phyloP scores from a whole-genome alignment of 2,797 vertebrate genomes.

The Loris lydekkerianus region DNA sequence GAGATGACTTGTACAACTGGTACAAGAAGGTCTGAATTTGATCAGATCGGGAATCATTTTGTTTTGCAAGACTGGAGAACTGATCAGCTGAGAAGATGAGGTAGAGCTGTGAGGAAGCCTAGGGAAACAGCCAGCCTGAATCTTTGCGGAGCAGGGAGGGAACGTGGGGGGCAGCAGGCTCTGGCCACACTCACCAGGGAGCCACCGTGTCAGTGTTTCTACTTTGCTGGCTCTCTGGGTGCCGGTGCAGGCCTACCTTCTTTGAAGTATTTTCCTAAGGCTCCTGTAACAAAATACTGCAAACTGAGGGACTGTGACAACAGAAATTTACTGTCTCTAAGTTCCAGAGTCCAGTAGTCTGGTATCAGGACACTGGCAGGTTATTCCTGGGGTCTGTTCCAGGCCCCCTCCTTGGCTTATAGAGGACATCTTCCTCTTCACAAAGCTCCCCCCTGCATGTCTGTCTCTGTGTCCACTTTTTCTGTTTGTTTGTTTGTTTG shows the following conservation, averaged over 20 bases:
- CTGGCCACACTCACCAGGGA: background rate
- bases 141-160: background rate
- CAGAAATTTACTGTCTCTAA: background rate
- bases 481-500: background rate
- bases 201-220: background rate
- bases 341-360: background rate
- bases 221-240: background rate
- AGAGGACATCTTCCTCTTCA: background rate
- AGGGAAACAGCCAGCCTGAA: background rate
- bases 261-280: background rate
- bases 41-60: background rate
- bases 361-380: too few relatives aligned
- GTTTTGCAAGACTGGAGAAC: background rate
- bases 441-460: background rate
- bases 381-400: background rate
- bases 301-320: background rate
- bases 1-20: background rate
- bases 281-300: background rate
- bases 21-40: background rate
- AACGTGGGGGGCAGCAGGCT: fast-evolving
- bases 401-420: fast-evolving
- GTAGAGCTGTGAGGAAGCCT: too few relatives aligned
- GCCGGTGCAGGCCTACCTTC: too few relatives aligned
- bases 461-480: background rate
- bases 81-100: background rate